Percentiles rank a stretch among this genome's conserved stretches.
Conservation (phyloP, 2,797 vertebrate species). For the Tiaroga cobitis region DNA sequence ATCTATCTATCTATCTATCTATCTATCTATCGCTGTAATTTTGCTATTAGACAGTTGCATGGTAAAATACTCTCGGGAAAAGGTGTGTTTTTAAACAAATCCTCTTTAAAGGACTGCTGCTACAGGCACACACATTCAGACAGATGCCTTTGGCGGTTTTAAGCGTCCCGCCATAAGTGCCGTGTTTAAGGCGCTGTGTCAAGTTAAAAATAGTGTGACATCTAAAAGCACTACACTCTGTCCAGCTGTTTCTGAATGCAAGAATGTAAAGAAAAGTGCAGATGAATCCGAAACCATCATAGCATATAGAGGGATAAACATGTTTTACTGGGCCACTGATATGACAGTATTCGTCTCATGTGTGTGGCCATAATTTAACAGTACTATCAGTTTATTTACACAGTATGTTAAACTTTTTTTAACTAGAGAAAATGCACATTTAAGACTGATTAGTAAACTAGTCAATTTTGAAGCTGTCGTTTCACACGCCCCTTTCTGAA, state of each 20-base stretch:
- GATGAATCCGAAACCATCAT: background rate
- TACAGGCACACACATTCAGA: background rate
- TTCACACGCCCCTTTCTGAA: slow-evolving; percentile 54
- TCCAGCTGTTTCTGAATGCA: background rate
- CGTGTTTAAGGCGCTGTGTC: background rate
- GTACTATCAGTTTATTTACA: background rate
- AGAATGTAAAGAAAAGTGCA: background rate
- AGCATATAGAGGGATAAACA: background rate
- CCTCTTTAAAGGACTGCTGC: background rate
- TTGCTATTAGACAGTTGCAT: background rate
- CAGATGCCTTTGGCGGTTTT: background rate
- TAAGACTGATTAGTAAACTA: background rate
- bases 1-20: too few relatives aligned
- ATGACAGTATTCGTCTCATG: background rate
- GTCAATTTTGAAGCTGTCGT: background rate
- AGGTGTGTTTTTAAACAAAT: background rate
- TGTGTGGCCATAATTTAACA: background rate
- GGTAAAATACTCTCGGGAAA: background rate
- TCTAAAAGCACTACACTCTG: background rate
- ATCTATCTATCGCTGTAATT: background rate
- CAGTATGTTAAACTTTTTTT: background rate
- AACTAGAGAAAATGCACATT: background rate
- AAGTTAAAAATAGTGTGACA: background rate
- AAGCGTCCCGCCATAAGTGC: background rate
- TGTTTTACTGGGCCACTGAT: background rate